These are phyloP conservation scores for Hirtodrosophila trivittata DNA, from an alignment of 2,888 invertebrate species.

Conservation along the genomic window DNA sequence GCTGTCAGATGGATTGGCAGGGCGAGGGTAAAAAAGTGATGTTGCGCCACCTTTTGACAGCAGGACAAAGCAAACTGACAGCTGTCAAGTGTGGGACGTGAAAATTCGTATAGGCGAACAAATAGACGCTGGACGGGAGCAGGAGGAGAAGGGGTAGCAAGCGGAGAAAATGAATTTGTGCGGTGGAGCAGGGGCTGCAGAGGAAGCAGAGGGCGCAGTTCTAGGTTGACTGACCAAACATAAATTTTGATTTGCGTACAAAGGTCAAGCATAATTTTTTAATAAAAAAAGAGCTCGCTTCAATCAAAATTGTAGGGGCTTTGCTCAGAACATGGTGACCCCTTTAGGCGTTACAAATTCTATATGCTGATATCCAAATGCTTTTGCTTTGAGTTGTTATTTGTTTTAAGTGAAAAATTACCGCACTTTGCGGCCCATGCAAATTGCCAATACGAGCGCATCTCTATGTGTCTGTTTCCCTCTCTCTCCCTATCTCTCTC, in stretches of 20 bases:
- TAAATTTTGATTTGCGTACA: slow-evolving; percentile 59
- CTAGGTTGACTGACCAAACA: slow-evolving; percentile 32
- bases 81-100: slow-evolving; percentile 51
- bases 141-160: slow-evolving; percentile 3
- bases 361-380: slow-evolving; percentile 24
- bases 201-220: no score
- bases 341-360: slow-evolving; percentile 5
- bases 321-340: neutral
- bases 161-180: neutral
- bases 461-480: no score
- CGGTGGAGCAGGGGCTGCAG: neutral
- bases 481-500: slow-evolving; percentile 1
- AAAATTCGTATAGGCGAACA: slow-evolving; percentile 25
- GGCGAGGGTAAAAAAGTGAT: slow-evolving; percentile 30
- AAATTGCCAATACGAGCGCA: slow-evolving; percentile 26
- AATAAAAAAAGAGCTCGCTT: slow-evolving; percentile 31
- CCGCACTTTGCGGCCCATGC: slow-evolving; percentile 36
- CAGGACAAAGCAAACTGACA: slow-evolving; percentile 41
- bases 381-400: slow-evolving; percentile 24
- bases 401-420: slow-evolving; percentile 68
- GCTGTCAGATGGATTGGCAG: slow-evolving; percentile 47
- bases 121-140: slow-evolving; percentile 19
- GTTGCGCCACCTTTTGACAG: slow-evolving; percentile 40
- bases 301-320: slow-evolving; percentile 9
- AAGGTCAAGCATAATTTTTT: slow-evolving; percentile 75